Conservation (phyloP, 2,113 vertebrate species). For the Marmota flaviventris region DNA sequence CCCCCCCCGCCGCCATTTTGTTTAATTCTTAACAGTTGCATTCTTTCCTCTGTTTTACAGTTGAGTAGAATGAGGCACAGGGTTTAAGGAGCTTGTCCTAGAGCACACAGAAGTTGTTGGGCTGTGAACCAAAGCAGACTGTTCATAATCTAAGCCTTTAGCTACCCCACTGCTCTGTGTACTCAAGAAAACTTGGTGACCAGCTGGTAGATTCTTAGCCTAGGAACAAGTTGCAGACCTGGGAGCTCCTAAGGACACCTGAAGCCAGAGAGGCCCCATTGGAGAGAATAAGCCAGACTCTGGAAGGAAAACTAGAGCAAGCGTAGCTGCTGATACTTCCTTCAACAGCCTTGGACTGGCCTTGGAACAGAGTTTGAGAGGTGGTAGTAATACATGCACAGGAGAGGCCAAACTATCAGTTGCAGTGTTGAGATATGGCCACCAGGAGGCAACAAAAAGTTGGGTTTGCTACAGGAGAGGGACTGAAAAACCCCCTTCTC, state of each 20-base stretch:
- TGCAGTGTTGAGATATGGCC: constrained; percentile 60
- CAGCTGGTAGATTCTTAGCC: not conserved
- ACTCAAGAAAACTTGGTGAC: constrained; percentile 16
- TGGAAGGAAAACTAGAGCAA: not conserved
- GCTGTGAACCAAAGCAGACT: not conserved
- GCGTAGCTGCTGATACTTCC: not conserved
- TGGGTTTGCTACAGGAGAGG: not conserved
- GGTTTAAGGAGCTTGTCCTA: not conserved
- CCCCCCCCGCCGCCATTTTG: too few relatives aligned
- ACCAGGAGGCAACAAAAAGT: constrained; percentile 76
- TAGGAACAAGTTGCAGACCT: constrained; percentile 1
- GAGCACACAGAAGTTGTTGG: not conserved
- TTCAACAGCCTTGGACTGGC: not conserved
- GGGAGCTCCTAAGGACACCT: not conserved
- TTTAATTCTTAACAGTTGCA: not conserved
- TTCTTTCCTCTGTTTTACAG: constrained; percentile 3
- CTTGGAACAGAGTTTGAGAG: not conserved
- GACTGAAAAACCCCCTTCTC: not conserved
- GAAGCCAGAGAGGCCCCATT: not conserved
- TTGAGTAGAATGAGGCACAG: constrained; percentile 45
- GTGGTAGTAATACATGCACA: not conserved
- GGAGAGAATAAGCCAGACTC: not conserved
- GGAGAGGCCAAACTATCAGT: not conserved
- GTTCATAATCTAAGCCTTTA: not conserved
- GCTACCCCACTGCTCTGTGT: not conserved